Evolutionary conservation across 2,113 vertebrate genomes (phyloP), one percentile per base, ranked within the genome.

Genomic region (Blennius ocellaris): DNA sequence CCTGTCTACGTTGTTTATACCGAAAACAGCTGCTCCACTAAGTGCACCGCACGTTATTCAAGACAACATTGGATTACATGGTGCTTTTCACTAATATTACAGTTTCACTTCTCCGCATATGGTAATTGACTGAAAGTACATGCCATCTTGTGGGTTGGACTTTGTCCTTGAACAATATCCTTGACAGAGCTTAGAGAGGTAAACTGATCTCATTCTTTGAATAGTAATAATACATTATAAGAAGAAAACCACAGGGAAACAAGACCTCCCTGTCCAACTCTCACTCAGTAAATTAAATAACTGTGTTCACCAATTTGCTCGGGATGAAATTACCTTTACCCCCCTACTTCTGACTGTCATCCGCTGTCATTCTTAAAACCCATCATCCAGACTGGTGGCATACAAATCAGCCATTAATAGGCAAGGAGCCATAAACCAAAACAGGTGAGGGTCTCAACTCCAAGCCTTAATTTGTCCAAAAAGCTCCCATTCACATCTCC

Each of bases 31-130:
- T 88, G 91, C 79, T 82, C 45, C 1, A 7, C 75, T 81, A 51
- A 76, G 70, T 48, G 38, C 41, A 76, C 83, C 74, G 14, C 83
- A 83, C 83, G 84, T 87, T 87, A 89, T 69, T 68, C 73, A 88
- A 90, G 82, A 89, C 86, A 79, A 90, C 84, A 69, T 79, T 81
- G 84, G 79, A 92, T 90, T 87, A 87, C 84, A 90, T 57, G 84
- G 73, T 77, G 85, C 83, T 79, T 79, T 72, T 84, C 73, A 39
- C 75, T 79, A 84, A 88, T 86, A 89, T 91, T 82, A 75, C 87
- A 79, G 83, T 85, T 87, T 90, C 79, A 70, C 73, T 89, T 83
- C 78, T 82, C 80, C 43, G 8, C 84, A 80, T 85, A 87, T 89
- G 87, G 77, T 88, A 90, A 90, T 84, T 80, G 82, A 67, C 85